Evolutionary conservation across 1,140 invertebrate species (phyloP).

Genomic region (Himalopsyche phryganea): DNA sequence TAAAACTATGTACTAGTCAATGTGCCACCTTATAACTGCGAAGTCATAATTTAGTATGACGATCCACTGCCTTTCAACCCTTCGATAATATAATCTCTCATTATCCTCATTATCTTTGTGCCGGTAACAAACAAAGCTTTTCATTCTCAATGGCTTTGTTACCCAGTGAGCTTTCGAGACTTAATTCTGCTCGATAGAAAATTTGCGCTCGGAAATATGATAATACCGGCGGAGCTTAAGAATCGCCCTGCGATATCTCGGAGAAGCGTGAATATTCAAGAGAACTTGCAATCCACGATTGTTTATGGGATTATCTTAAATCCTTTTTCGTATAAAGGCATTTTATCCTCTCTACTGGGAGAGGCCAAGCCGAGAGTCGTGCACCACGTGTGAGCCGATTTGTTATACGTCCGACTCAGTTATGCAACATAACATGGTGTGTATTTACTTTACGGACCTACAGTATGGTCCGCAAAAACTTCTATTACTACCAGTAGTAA

Average conservation of each 20-base stretch:
- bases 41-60: conserved; percentile 22
- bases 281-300: conserved; percentile 30
- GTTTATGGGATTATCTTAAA: conserved; percentile 32
- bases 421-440: too few species aligned
- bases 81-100: conserved; percentile 26
- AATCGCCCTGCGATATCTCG: conserved; percentile 4
- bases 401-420: too few species aligned
- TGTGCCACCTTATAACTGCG: too few species aligned
- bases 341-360: too few species aligned
- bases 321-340: conserved; percentile 25
- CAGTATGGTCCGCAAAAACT: too few species aligned
- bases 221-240: conserved; percentile 22
- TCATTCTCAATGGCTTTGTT: conserved; percentile 24
- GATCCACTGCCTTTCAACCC: neutral
- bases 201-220: conserved; percentile 25
- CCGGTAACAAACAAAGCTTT: conserved; percentile 18
- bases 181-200: conserved; percentile 24
- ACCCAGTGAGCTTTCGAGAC: neutral
- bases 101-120: conserved; percentile 25
- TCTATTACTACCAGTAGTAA: too few species aligned
- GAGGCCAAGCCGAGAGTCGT: too few species aligned
- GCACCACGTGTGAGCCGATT: too few species aligned
- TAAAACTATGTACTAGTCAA: too few species aligned
- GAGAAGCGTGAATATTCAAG: conserved; percentile 21
- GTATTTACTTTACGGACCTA: too few species aligned